phyloP scores from a whole-genome alignment of 2,797 vertebrate genomes.

The Scleropages formosus region DNA sequence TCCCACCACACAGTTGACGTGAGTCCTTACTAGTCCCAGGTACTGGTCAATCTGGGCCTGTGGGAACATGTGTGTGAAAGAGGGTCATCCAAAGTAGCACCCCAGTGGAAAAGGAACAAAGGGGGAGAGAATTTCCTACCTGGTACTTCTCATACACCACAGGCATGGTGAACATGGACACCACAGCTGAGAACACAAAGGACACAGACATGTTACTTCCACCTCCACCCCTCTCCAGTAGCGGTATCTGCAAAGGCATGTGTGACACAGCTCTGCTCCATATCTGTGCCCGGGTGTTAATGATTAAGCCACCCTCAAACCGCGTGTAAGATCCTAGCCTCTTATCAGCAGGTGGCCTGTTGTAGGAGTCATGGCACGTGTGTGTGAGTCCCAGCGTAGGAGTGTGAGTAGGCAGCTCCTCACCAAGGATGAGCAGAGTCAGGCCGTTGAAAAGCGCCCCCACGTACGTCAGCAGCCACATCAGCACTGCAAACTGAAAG shows the following conservation, averaged over 20 bases:
- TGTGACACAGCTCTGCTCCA: constrained; percentile 13
- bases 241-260: neutral
- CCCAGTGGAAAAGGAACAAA: neutral
- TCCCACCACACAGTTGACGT: constrained; percentile 93
- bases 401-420: constrained; percentile 47
- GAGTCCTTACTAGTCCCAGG: constrained; percentile 92
- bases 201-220: neutral
- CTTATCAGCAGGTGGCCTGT: too few species aligned
- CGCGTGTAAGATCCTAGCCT: too few species aligned
- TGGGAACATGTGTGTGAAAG: constrained; percentile 28
- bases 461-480: constrained; percentile 98
- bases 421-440: constrained; percentile 96
- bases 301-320: constrained; percentile 16
- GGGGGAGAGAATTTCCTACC: constrained; percentile 65
- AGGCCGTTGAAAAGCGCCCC: constrained; percentile 98
- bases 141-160: constrained; percentile 98
- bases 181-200: constrained; percentile 76
- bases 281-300: constrained; percentile 25
- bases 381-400: neutral
- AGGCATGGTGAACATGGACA: constrained; percentile 96
- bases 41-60: constrained; percentile 98
- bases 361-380: neutral
- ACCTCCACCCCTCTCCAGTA: too few species aligned
- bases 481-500: constrained; percentile 94
- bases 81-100: neutral